These are phyloP conservation scores for Parnassius mnemosyne DNA, from an alignment of 2,888 invertebrate species.

Conservation along the genomic window DNA sequence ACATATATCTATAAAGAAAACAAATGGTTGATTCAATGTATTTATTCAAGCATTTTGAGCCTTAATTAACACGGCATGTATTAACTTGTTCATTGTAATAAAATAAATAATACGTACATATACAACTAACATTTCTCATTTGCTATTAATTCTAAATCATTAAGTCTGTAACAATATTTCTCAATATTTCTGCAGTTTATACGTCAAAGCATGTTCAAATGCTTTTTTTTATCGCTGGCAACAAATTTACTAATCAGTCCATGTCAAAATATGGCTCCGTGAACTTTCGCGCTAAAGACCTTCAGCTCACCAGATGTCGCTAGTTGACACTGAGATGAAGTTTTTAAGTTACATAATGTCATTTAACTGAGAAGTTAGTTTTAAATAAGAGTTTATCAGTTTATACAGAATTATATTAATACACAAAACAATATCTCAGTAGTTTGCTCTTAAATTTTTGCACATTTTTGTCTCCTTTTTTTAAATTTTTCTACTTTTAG, in stretches of 20 bases:
- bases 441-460: no score
- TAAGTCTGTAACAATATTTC: background rate
- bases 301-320: no score
- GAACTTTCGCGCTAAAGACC: no score
- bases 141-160: background rate
- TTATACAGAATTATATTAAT: no score
- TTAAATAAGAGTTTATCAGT: no score
- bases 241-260: background rate
- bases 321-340: no score
- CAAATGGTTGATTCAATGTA: constrained; percentile 7
- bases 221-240: background rate
- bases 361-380: no score
- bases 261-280: background rate
- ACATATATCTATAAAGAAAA: background rate
- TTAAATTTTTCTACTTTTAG: no score
- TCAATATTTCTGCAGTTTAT: background rate
- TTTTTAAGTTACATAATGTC: no score
- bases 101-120: constrained; percentile 35
- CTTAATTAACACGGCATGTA: constrained; percentile 34
- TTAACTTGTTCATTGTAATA: constrained; percentile 35
- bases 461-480: no score
- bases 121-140: constrained; percentile 5
- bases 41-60: constrained; percentile 24
- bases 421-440: no score
- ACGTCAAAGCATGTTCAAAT: background rate